Conservation (phyloP, 2,113 vertebrate genomes). For the Apaloderma vittatum region DNA sequence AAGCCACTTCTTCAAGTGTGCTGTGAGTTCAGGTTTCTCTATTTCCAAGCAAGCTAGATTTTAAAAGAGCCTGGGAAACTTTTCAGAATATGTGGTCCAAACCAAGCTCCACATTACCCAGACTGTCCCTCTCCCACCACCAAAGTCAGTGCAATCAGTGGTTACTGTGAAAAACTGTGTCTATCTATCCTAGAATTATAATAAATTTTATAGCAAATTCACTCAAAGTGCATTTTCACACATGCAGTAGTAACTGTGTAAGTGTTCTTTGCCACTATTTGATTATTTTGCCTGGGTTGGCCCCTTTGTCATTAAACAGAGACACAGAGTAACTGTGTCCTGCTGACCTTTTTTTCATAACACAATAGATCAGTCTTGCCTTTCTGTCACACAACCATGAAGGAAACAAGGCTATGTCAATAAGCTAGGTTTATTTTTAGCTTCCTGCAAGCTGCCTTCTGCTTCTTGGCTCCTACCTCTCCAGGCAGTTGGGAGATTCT, state of each 20-base stretch:
- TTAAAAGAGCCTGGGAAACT: not conserved
- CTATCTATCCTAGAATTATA: not conserved
- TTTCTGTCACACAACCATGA: not conserved
- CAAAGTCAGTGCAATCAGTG: not conserved
- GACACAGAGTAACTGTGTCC: not conserved
- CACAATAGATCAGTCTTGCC: not conserved
- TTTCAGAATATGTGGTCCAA: not conserved
- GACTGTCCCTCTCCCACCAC: not conserved
- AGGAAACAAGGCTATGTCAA: not conserved
- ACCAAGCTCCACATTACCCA: not conserved
- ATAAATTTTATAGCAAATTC: not conserved
- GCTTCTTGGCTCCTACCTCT: not conserved
- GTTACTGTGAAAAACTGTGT: not conserved
- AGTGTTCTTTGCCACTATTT: not conserved
- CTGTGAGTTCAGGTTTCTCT: not conserved
- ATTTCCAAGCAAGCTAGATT: not conserved
- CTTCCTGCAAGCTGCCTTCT: not conserved
- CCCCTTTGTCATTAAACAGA: not conserved
- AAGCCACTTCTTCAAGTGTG: not conserved
- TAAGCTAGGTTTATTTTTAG: not conserved
- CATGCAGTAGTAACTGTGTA: not conserved
- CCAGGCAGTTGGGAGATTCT: not conserved
- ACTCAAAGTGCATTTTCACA: not conserved
- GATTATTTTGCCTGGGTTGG: not conserved
- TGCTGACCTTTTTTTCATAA: not conserved